These are phyloP conservation scores for Gastracanthus pulcherrimus DNA, from an alignment of 2,888 invertebrate species.

Conservation along the genomic window DNA sequence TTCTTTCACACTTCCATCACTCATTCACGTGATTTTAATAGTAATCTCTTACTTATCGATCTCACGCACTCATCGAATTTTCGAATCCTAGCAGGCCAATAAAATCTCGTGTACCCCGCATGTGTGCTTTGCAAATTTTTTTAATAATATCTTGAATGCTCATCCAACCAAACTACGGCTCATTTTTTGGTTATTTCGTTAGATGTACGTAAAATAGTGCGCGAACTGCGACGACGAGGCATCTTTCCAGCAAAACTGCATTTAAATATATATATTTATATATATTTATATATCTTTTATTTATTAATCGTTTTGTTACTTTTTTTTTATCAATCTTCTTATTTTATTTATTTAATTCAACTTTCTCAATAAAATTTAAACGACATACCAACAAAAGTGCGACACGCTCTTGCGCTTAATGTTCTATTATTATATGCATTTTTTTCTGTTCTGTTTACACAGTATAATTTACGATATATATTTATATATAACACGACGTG, in stretches of 20 bases:
- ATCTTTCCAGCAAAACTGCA: slow-evolving; percentile 36
- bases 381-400: slow-evolving; percentile 48
- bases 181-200: slow-evolving; percentile 43
- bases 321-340: slow-evolving; percentile 9
- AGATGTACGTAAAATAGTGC: slow-evolving; percentile 63
- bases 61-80: slow-evolving; percentile 50
- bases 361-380: slow-evolving; percentile 50
- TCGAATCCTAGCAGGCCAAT: slow-evolving; percentile 4
- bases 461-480: background rate
- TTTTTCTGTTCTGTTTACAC: background rate
- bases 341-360: slow-evolving; percentile 22
- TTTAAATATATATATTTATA: slow-evolving; percentile 42
- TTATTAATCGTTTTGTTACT: slow-evolving; percentile 10
- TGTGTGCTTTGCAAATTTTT: background rate
- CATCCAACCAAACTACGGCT: slow-evolving; percentile 33
- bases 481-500: slow-evolving; percentile 10
- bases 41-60: slow-evolving; percentile 1
- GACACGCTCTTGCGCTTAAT: slow-evolving; percentile 34
- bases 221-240: slow-evolving; percentile 51
- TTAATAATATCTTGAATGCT: slow-evolving; percentile 16
- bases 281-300: slow-evolving; percentile 18
- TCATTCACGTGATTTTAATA: slow-evolving; percentile 28
- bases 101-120: background rate
- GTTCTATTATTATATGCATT: slow-evolving; percentile 24
- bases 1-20: slow-evolving; percentile 56